Evolutionary conservation across 92 coral and sea anemone genomes (phyloP), one percentile per base, ranked within the genome.

Genomic region (Parazoanthus darwini): DNA sequence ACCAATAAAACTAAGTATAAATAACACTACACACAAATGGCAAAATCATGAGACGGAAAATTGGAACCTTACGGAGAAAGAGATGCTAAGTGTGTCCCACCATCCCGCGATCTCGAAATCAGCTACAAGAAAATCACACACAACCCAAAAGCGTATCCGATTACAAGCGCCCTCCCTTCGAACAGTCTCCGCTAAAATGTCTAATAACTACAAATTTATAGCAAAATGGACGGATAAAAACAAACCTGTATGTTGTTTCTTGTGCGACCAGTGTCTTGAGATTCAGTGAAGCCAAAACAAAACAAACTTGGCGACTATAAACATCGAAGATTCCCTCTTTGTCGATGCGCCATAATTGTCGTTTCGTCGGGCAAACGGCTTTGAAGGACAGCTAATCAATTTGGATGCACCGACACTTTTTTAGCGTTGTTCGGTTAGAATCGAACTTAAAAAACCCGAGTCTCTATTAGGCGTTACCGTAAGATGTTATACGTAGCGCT

Each of bases 401-500:
- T 37, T 39, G 33, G 33, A 68, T 71, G 65, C 87, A 84, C 78
- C 87, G 87, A 70, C 79, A 84, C 14, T 44, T 83, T 29, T 48
- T 70, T 25, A 71, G 66, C 63, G 63, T 84, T 84, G 87, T 29
- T 72, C 87, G 59, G 87, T 84, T 84, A 84, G 79, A 71, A 70
- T 84, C 87, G 43, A 71, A 33, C 70, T 63, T 63, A 63, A 18
- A 80, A 80, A 80, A 80, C 72, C 89, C 75, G 82, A 29, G 87
- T 86, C 23, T 65, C 29, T 82, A 91, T 95, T 95, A 95, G 98
- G 86, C 86, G 93, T 95, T 95, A 95, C 98, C 94, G 88, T 73
- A 80, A 89, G 82, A 81, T 83, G 96, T 95, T 95, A 95, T 86
- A 37, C 91, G 82, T 87, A 84, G 90, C 92, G 81, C 91, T 90